Percentiles rank a stretch among this genome's conserved stretches.
Conservation (phyloP, 2,797 vertebrate species). For the Sylvia borin region DNA sequence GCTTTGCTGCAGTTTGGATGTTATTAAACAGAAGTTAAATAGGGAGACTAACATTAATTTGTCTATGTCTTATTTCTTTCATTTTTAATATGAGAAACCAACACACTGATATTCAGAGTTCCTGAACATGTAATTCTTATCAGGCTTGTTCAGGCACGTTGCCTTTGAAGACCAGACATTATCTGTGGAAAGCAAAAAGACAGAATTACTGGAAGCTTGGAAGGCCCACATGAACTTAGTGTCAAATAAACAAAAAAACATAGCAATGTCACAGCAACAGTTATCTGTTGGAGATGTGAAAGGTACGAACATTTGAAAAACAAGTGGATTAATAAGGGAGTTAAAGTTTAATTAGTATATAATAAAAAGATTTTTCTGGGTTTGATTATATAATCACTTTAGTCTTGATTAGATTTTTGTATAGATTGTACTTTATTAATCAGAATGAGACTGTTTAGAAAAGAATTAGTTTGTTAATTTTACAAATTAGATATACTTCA, state of each 20-base stretch:
- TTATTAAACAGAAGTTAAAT: not conserved
- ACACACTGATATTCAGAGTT: not conserved
- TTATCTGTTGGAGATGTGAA: not conserved
- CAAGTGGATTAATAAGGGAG: not conserved
- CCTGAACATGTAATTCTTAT: not conserved
- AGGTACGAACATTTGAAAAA: not conserved
- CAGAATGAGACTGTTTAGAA: not conserved
- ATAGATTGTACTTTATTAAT: not conserved
- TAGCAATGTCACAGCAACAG: not conserved
- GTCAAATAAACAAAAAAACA: not conserved
- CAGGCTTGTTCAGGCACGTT: not conserved
- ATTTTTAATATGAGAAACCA: not conserved
- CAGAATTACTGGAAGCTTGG: not conserved
- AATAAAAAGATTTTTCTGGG: not conserved
- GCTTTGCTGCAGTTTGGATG: not conserved
- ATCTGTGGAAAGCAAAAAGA: not conserved
- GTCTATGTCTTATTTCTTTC: not conserved
- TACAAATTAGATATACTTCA: not conserved
- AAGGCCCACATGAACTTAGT: not conserved
- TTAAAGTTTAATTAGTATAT: not conserved
- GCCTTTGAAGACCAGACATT: not conserved
- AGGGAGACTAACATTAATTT: not conserved
- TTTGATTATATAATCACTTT: not conserved
- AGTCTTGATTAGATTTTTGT: slow-evolving; percentile 12
- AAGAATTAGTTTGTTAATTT: not conserved